phyloP scores from a whole-genome alignment of 2,113 vertebrate species.

The Lathamus discolor region DNA sequence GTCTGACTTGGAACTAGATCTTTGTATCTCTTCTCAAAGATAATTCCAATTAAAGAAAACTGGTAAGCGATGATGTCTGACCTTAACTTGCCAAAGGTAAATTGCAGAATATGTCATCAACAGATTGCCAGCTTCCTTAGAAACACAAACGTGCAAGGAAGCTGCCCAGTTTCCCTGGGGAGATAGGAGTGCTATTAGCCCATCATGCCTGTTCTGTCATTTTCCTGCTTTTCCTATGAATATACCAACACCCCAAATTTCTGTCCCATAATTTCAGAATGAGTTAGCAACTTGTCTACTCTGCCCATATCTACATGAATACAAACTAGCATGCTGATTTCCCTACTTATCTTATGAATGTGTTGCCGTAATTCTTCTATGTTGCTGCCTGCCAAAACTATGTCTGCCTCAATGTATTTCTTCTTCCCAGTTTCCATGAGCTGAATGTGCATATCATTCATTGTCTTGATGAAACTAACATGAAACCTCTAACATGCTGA shows the following conservation, averaged over 20 bases:
- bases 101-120: background rate
- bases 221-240: background rate
- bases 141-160: background rate
- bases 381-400: background rate
- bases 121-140: background rate
- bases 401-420: background rate
- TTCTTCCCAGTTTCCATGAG: background rate
- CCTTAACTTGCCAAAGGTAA: background rate
- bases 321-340: background rate
- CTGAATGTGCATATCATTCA: background rate
- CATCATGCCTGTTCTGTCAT: background rate
- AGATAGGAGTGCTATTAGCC: background rate
- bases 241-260: background rate
- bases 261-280: background rate
- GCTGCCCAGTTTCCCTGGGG: background rate
- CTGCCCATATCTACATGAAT: background rate
- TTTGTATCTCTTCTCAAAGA: background rate
- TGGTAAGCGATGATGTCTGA: background rate
- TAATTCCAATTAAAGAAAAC: background rate
- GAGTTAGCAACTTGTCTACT: background rate
- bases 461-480: background rate
- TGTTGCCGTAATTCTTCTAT: background rate
- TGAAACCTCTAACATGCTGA: background rate
- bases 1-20: background rate
- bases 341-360: background rate